Conservation (phyloP, 1,140 invertebrate genomes). For the Formica exsecta region DNA sequence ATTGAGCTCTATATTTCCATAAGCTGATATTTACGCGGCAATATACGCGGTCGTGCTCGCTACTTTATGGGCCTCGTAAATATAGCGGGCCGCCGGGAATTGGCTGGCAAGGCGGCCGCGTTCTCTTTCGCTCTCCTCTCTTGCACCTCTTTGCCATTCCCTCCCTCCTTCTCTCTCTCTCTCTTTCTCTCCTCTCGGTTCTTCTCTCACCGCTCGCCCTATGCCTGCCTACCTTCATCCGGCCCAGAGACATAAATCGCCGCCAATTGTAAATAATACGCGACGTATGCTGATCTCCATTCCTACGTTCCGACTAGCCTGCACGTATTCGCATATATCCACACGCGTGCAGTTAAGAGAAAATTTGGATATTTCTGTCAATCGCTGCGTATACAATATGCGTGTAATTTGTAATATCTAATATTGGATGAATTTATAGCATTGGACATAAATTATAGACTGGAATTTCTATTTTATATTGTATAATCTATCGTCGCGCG, state of each 20-base stretch:
- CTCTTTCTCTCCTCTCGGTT: conserved; percentile 23
- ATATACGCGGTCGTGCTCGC: conserved; percentile 86
- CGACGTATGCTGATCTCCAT: conserved; percentile 82
- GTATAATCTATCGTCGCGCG: neutral
- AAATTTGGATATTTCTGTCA: conserved; percentile 20
- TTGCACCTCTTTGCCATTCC: conserved; percentile 21
- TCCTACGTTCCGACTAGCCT: conserved; percentile 62
- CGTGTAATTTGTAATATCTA: neutral
- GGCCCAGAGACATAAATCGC: conserved; percentile 82
- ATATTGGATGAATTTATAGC: conserved; percentile 1
- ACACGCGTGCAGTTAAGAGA: neutral
- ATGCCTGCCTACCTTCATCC: conserved; percentile 77
- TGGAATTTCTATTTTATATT: neutral
- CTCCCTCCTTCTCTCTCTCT: conserved; percentile 7
- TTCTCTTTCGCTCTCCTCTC: conserved; percentile 63
- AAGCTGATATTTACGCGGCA: conserved; percentile 87
- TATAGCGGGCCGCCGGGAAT: conserved; percentile 86
- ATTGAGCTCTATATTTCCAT: conserved; percentile 88
- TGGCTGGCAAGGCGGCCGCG: conserved; percentile 85
- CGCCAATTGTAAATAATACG: conserved; percentile 84
- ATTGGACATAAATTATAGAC: neutral
- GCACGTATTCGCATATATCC: conserved; percentile 11
- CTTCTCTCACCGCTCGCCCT: conserved; percentile 12
- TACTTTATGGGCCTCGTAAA: conserved; percentile 87
- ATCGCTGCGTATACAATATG: neutral